Evolutionary conservation across 2,888 invertebrate species (phyloP), one percentile per base, ranked within the genome.

Genomic region (Stenotaenia linearis): DNA sequence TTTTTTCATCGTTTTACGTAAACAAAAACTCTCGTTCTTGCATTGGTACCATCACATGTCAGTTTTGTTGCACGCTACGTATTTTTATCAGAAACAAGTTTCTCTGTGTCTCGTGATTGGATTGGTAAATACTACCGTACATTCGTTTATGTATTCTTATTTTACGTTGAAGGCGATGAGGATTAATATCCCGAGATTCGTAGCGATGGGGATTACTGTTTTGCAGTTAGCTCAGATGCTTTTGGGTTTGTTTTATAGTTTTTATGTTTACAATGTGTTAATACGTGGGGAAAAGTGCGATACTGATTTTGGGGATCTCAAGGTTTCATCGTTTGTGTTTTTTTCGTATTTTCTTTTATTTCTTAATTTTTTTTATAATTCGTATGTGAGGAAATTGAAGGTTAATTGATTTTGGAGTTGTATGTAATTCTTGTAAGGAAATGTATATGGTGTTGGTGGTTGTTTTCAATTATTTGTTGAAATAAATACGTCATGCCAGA

Each of bases 11-110:
- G 21, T 69, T 28, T 18, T 69, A 15, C 69, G 69, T 10, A 69
- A 69, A 15, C 12, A 69, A 12, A 9, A 18, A 3, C 69, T 69
- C 10, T 2, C 18, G 12, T 69, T 69, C 21, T 18, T 69, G 6
- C 69, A 69, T 15, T 56, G 56, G 56, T 56, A 56, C 56, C 18
- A 21, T 10, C 23, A 21, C 56, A 21, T 56, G 4, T 12, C 69
- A 3, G 40, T 40, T 40, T 40, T 40, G 12, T 2, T 40, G 9
- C 15, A 40, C 40, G 2, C 10, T 15, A 9, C 2, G 7, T 40
- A 40, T 23, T 56, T 56, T 10, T 56, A 23, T 80, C 87, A 87
- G 82, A 87, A 87, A 23, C 5, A 32, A 9, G 15, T 30, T 4
- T 4, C 30, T 3, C 6, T 30, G 6, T 69, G 77, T 74, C 79